Conservation (phyloP, 2,797 vertebrate species). For the Bradypus variegatus region DNA sequence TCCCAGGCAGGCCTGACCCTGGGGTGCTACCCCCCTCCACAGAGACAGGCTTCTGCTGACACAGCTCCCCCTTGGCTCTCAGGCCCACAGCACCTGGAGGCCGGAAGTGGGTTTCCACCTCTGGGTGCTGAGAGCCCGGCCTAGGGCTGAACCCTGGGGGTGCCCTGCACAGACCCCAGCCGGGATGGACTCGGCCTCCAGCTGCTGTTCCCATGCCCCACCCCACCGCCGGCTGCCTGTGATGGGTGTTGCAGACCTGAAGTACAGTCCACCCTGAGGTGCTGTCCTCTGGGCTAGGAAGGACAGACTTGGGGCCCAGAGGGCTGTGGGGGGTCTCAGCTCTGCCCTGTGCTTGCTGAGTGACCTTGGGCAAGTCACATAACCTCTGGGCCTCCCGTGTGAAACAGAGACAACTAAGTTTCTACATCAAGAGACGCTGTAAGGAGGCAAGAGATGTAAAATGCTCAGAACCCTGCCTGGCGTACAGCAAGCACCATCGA, state of each 20-base stretch:
- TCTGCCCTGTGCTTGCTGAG: not conserved
- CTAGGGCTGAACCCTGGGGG: not conserved
- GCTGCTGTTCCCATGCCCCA: not conserved
- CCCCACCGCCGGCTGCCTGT: not conserved
- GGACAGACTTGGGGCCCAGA: not conserved
- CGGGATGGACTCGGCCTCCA: not conserved
- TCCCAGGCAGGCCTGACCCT: no score
- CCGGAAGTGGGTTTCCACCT: fast-evolving
- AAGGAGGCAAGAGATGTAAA: fast-evolving
- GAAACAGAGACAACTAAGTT: fast-evolving
- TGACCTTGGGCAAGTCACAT: no score
- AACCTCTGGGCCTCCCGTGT: not conserved
- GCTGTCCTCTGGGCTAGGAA: not conserved
- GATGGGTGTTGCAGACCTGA: not conserved
- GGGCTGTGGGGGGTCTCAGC: fast-evolving
- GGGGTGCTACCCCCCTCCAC: no score
- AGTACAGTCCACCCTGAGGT: fast-evolving
- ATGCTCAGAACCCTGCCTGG: fast-evolving
- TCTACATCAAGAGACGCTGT: fast-evolving
- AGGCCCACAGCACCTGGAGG: not conserved
- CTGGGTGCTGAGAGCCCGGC: fast-evolving
- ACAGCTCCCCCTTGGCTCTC: fast-evolving
- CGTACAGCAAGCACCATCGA: fast-evolving
- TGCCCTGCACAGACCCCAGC: fast-evolving
- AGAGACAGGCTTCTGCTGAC: fast-evolving